Percentiles rank a stretch among this genome's conserved stretches.
Evolutionary conservation across 2,113 vertebrate species (phyloP).

Genomic region (Corythaixoides concolor): DNA sequence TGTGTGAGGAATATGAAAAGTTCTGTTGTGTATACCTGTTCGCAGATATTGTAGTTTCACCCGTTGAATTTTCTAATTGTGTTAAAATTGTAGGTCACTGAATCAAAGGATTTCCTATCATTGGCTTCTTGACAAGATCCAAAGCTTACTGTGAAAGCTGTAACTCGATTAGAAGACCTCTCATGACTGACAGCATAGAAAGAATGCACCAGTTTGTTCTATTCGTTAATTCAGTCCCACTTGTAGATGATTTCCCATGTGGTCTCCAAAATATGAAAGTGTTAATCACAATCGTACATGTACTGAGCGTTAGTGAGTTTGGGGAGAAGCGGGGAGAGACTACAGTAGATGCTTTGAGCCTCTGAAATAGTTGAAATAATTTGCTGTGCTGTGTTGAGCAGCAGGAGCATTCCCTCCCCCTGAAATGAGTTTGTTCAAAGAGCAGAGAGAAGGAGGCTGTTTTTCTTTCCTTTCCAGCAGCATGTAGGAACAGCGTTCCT

Average conservation of each 20-base stretch:
- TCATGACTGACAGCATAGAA: background rate
- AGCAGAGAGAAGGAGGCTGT: background rate
- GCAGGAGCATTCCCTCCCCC: background rate
- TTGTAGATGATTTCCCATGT: background rate
- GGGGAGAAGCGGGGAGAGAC: no score
- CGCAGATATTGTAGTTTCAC: background rate
- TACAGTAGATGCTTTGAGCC: background rate
- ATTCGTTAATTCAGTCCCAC: background rate
- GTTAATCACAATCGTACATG: background rate
- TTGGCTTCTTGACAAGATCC: background rate
- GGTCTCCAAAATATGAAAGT: background rate
- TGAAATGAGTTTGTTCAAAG: background rate
- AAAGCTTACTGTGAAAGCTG: background rate
- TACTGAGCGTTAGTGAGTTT: background rate
- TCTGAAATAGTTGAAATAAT: background rate
- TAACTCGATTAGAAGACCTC: background rate
- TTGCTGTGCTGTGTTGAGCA: background rate
- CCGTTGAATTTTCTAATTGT: background rate
- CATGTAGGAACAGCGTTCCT: slow-evolving; percentile 52
- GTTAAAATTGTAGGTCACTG: background rate
- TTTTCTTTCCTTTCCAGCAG: background rate
- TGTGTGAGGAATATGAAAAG: background rate
- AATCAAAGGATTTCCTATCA: background rate
- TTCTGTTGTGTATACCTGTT: background rate
- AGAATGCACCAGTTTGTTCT: background rate